These are phyloP conservation scores for Laothoe populi DNA, from an alignment of 2,888 invertebrate species.

Conservation along the genomic window DNA sequence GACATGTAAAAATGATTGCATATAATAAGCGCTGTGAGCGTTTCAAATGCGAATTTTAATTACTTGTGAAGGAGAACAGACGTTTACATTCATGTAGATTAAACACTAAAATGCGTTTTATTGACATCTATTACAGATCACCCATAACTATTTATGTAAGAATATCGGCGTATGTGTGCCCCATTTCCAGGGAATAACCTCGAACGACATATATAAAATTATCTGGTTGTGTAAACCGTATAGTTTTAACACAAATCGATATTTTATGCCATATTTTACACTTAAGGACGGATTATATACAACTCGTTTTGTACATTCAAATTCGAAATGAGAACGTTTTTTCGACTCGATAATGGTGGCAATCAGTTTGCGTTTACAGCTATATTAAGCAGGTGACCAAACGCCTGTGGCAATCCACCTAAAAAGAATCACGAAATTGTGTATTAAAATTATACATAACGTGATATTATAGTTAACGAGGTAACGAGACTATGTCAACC, in stretches of 20 bases:
- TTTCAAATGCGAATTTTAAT: conserved; percentile 13
- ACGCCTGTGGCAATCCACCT: background rate
- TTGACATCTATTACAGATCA: conserved; percentile 9
- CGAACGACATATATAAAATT: background rate
- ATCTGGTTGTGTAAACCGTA: background rate
- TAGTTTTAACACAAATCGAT: background rate
- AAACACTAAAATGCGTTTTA: conserved; percentile 15
- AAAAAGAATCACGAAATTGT: background rate
- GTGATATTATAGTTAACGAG: background rate
- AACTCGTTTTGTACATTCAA: background rate
- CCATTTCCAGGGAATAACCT: background rate
- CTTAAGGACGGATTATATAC: background rate
- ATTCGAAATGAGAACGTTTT: conserved; percentile 3
- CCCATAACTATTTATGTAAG: background rate
- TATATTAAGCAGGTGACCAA: conserved; percentile 4
- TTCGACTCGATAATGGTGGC: background rate
- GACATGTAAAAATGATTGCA: conserved; percentile 7
- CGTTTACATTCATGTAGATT: conserved; percentile 9
- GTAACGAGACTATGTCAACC: background rate
- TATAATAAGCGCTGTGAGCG: background rate
- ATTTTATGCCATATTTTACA: background rate
- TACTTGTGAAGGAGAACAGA: conserved; percentile 5
- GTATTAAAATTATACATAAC: too few relatives aligned
- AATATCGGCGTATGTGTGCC: background rate
- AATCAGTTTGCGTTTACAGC: conserved; percentile 1